Evolutionary conservation across 2,797 vertebrate species (phyloP).

Genomic region (Sorex maritimensis): DNA sequence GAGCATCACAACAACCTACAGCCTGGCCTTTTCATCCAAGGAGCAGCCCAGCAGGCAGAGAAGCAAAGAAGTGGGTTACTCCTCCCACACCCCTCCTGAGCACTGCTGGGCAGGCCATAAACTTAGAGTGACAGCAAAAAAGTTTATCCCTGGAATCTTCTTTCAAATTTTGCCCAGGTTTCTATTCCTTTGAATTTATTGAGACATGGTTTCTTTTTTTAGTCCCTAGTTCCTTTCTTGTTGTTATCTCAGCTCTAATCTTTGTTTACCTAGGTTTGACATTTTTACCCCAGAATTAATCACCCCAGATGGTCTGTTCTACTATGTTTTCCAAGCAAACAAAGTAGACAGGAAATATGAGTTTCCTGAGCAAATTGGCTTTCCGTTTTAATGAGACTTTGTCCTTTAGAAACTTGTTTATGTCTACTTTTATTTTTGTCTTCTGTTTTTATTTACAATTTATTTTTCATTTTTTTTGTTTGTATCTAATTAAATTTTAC

Average conservation of each 20-base stretch:
- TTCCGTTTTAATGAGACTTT: conserved; percentile 42
- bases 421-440: conserved; percentile 31
- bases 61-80: too few species aligned
- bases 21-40: too few species aligned
- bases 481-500: conserved; percentile 19
- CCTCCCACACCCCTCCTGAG: too few species aligned
- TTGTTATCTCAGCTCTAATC: conserved; percentile 78
- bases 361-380: conserved; percentile 75
- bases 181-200: conserved; percentile 23
- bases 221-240: conserved; percentile 60
- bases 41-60: too few species aligned
- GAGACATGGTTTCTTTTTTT: conserved; percentile 55
- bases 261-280: conserved; percentile 83
- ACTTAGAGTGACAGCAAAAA: neutral
- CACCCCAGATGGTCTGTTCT: conserved; percentile 76
- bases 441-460: neutral
- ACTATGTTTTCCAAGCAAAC: conserved; percentile 82
- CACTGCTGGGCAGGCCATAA: neutral
- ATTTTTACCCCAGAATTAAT: conserved; percentile 79
- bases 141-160: neutral
- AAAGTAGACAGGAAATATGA: conserved; percentile 80
- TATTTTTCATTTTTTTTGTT: neutral
- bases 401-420: conserved; percentile 39
- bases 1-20: too few species aligned
- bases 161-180: conserved; percentile 42